Evolutionary conservation across 1,140 invertebrate species (phyloP).

Genomic region (Pogonomyrmex barbatus): DNA sequence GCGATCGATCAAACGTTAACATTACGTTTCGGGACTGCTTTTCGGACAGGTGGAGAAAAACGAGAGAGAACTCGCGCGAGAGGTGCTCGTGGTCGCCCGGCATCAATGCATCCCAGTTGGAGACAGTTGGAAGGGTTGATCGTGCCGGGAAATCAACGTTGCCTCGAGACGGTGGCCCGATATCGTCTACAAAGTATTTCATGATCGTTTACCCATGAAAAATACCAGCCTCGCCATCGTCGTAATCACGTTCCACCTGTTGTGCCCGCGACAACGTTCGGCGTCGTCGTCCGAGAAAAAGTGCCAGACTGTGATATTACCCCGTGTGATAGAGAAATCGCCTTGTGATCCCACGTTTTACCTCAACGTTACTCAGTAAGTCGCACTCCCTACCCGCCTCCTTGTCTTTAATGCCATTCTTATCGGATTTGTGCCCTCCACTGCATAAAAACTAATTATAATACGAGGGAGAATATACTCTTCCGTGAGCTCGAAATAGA

Average conservation of each 20-base stretch:
- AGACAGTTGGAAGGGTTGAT: constrained; percentile 67
- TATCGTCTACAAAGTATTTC: constrained; percentile 29
- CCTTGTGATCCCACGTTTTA: constrained; percentile 62
- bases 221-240: constrained; percentile 16
- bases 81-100: constrained; percentile 22
- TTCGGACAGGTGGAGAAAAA: constrained; percentile 24
- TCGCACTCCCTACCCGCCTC: neutral
- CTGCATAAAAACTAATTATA: constrained; percentile 27
- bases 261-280: neutral
- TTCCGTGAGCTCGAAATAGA: neutral
- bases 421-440: neutral
- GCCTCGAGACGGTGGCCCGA: constrained; percentile 58
- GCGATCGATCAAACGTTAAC: neutral
- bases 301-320: constrained; percentile 75
- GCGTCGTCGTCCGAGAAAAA: constrained; percentile 34
- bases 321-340: constrained; percentile 70
- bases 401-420: neutral
- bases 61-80: neutral
- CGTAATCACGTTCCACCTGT: constrained; percentile 37
- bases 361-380: constrained; percentile 61
- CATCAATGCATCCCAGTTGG: constrained; percentile 34
- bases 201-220: constrained; percentile 30
- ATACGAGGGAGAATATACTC: neutral
- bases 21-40: neutral
- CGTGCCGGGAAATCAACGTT: constrained; percentile 64